These are phyloP conservation scores for Torymus texanus DNA, from an alignment of 2,888 invertebrate genomes.

Conservation along the genomic window DNA sequence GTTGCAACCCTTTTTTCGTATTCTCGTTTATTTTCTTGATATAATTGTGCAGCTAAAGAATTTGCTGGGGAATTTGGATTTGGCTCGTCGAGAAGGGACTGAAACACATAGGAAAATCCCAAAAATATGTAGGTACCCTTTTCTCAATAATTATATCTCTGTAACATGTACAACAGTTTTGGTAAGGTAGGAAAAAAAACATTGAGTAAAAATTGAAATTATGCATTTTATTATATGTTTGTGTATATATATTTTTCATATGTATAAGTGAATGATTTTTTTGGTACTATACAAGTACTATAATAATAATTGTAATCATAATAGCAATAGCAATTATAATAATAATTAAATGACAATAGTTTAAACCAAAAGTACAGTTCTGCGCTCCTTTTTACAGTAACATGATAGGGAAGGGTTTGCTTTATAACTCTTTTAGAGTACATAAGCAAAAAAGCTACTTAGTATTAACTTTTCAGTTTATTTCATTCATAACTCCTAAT, in stretches of 20 bases:
- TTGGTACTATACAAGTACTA: slow-evolving; percentile 56
- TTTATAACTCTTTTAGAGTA: slow-evolving; percentile 42
- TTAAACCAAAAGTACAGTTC: slow-evolving; percentile 52
- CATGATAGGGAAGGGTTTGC: slow-evolving; percentile 48
- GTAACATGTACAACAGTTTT: slow-evolving; percentile 7
- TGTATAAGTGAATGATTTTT: slow-evolving; percentile 58
- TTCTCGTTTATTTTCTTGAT: slow-evolving; percentile 81
- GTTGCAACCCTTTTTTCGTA: slow-evolving; percentile 82
- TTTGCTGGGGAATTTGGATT: slow-evolving; percentile 84
- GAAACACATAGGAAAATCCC: slow-evolving; percentile 65
- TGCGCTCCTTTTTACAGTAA: slow-evolving; percentile 54
- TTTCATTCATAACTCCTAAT: slow-evolving; percentile 61
- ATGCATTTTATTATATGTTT: slow-evolving; percentile 69
- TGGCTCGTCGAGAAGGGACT: slow-evolving; percentile 83
- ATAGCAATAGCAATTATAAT: slow-evolving; percentile 52
- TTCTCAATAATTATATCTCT: no score
- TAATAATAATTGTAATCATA: slow-evolving; percentile 50
- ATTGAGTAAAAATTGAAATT: slow-evolving; percentile 66
- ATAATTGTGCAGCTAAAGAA: slow-evolving; percentile 81
- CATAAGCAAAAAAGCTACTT: slow-evolving; percentile 50
- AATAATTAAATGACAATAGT: slow-evolving; percentile 54
- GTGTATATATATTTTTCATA: slow-evolving; percentile 62
- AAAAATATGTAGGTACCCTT: slow-evolving; percentile 6
- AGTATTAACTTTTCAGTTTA: slow-evolving; percentile 59
- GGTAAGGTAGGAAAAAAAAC: slow-evolving; percentile 55